Percentiles rank a stretch among this genome's conserved stretches.
phyloP scores from a whole-genome alignment of 2,888 invertebrate genomes.

The Polyommatus icarus region DNA sequence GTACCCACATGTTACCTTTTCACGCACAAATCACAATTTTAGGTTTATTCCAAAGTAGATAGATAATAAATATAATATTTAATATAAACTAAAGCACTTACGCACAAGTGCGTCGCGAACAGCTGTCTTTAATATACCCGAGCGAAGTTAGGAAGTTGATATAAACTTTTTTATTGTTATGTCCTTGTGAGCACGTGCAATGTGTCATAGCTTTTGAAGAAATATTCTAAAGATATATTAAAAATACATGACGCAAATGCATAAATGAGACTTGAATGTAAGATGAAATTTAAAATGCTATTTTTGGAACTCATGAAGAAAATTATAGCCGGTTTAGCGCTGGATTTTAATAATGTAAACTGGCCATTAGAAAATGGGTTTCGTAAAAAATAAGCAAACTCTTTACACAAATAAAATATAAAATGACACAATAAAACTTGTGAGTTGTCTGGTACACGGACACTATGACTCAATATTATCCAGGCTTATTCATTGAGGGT shows the following conservation, averaged over 20 bases:
- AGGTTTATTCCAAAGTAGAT: background rate
- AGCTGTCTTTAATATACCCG: conserved; percentile 3
- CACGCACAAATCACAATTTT: too few relatives aligned
- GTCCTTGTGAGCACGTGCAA: conserved; percentile 8
- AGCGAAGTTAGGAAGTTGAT: conserved; percentile 6
- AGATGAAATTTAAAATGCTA: too few relatives aligned
- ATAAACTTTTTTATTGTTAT: conserved; percentile 16
- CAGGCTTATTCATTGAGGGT: conserved; percentile 5
- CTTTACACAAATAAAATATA: background rate
- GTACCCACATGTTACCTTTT: too few relatives aligned
- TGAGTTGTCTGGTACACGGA: background rate
- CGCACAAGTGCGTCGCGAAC: background rate
- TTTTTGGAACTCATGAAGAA: too few relatives aligned
- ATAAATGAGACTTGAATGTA: too few relatives aligned
- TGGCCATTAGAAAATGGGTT: too few relatives aligned
- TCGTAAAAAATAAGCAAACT: too few relatives aligned
- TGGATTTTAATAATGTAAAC: too few relatives aligned
- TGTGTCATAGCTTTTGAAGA: background rate
- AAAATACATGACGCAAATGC: too few relatives aligned
- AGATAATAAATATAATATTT: background rate
- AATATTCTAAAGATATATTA: background rate
- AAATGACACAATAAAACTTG: background rate
- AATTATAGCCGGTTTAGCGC: too few relatives aligned
- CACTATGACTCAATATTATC: background rate
- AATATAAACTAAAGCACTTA: conserved; percentile 4